phyloP scores from a whole-genome alignment of 1,140 invertebrate genomes.

The Platyscapa corneri region DNA sequence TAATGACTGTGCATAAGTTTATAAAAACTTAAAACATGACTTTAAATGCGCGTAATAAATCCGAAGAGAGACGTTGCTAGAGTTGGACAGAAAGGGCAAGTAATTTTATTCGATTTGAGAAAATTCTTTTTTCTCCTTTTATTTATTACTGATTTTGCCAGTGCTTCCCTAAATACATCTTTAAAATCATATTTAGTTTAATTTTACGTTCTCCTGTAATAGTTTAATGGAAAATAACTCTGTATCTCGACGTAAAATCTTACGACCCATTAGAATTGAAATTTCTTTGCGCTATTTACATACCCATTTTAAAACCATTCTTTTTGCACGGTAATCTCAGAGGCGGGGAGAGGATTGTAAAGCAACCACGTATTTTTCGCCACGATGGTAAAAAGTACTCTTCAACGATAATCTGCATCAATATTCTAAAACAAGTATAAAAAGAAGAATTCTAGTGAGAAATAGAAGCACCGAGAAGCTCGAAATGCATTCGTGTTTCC shows the following conservation, averaged over 20 bases:
- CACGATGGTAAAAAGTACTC: not conserved
- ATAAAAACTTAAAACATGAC: too few species aligned
- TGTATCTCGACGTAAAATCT: not conserved
- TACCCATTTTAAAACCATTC: not conserved
- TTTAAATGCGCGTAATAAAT: too few species aligned
- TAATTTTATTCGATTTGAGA: too few species aligned
- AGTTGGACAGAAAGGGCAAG: too few species aligned
- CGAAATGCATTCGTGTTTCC: not conserved
- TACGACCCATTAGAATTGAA: not conserved
- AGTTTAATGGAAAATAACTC: too few species aligned
- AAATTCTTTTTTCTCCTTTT: too few species aligned
- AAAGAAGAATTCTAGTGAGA: not conserved
- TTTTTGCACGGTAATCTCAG: not conserved
- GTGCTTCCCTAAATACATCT: not conserved
- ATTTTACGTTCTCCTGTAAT: not conserved
- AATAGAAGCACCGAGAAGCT: not conserved
- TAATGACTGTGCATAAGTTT: too few species aligned
- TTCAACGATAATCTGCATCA: not conserved
- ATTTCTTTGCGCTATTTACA: not conserved
- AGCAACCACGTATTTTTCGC: not conserved
- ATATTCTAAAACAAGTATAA: not conserved
- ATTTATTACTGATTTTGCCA: too few species aligned
- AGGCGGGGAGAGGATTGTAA: not conserved
- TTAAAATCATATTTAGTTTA: not conserved
- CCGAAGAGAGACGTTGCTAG: too few species aligned